These are phyloP conservation scores for Mimas tiliae DNA, from an alignment of 2,888 invertebrate genomes.

Conservation along the genomic window DNA sequence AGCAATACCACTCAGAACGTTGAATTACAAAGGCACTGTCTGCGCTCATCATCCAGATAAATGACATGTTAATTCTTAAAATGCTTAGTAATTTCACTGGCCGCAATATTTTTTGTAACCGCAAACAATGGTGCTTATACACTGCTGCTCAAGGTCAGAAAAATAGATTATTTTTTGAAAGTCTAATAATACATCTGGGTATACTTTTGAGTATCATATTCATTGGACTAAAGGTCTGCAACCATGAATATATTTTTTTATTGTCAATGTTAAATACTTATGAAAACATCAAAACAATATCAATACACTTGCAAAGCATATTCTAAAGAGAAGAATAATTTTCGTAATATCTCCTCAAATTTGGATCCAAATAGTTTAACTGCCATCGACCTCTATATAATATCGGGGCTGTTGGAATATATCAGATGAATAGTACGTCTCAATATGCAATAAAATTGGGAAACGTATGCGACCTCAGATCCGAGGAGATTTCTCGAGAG, in stretches of 20 bases:
- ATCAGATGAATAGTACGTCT: conserved; percentile 77
- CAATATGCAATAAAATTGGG: conserved; percentile 82
- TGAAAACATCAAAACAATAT: neutral
- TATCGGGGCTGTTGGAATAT: conserved; percentile 60
- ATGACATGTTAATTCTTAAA: too few species aligned
- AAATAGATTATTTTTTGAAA: too few species aligned
- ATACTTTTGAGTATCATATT: too few species aligned
- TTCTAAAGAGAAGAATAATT: conserved; percentile 38
- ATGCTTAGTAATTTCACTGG: too few species aligned
- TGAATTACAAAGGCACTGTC: too few species aligned
- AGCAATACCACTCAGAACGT: too few species aligned
- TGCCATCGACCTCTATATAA: conserved; percentile 60
- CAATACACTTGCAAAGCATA: conserved; percentile 5
- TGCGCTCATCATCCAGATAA: too few species aligned
- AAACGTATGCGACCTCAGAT: conserved; percentile 76
- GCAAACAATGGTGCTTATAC: too few species aligned
- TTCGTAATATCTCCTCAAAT: conserved; percentile 41
- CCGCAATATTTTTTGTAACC: too few species aligned
- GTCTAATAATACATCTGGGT: too few species aligned
- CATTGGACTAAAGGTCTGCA: too few species aligned
- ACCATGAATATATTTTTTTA: neutral
- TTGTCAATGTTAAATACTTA: neutral
- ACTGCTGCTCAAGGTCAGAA: too few species aligned
- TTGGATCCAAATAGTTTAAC: conserved; percentile 62
- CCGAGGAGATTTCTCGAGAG: conserved; percentile 71